Evolutionary conservation across 35 echinoderm and acorn worm genomes (phyloP).

Genomic region (Holothuria glaberrima): DNA sequence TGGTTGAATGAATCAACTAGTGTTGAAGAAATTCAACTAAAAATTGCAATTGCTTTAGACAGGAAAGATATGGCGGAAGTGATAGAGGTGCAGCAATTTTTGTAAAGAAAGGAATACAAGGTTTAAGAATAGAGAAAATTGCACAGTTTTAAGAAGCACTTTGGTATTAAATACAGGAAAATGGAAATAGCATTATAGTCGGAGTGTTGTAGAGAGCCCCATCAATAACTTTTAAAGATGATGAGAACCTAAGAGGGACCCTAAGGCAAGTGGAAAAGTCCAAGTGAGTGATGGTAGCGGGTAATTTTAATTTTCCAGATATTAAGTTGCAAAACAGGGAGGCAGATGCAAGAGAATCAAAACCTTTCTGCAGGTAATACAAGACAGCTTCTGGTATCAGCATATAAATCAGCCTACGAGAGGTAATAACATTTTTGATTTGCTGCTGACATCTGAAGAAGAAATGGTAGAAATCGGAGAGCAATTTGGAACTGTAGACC

Average conservation of each 20-base stretch:
- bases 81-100: neutral
- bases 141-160: neutral
- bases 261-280: no score
- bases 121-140: neutral
- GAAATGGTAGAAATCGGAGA: no score
- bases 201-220: neutral
- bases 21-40: neutral
- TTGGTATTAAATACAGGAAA: neutral
- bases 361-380: no score
- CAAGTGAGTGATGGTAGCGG: no score
- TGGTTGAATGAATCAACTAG: constrained; percentile 6
- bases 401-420: no score
- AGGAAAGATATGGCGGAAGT: neutral
- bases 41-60: neutral
- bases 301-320: neutral
- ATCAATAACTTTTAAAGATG: neutral
- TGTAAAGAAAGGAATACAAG: no score
- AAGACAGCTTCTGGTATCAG: no score
- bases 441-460: no score
- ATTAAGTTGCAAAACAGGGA: no score
- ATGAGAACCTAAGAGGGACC: neutral
- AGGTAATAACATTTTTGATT: no score
- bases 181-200: neutral
- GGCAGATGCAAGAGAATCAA: no score
- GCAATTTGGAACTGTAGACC: no score